These are phyloP conservation scores for Caradrina kadenii DNA, from an alignment of 2,888 invertebrate genomes.

Conservation along the genomic window DNA sequence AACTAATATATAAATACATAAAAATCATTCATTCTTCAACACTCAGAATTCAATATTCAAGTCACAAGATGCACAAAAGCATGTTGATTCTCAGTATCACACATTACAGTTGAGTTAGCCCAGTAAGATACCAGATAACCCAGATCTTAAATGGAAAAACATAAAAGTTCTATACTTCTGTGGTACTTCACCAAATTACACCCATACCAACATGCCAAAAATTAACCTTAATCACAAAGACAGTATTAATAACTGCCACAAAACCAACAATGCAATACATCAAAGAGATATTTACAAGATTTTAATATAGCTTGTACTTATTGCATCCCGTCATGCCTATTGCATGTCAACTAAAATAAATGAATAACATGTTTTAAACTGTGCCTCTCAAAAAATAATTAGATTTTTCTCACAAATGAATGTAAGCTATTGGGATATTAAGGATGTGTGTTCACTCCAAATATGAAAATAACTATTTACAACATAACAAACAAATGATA, in stretches of 20 bases:
- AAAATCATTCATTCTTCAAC: slow-evolving; percentile 59
- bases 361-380: slow-evolving; percentile 22
- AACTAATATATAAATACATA: slow-evolving; percentile 69
- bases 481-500: slow-evolving; percentile 31
- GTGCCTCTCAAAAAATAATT: neutral
- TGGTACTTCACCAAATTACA: slow-evolving; percentile 31
- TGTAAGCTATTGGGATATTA: neutral
- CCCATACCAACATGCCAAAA: slow-evolving; percentile 49
- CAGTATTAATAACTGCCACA: slow-evolving; percentile 46
- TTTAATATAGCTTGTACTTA: slow-evolving; percentile 23
- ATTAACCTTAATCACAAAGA: slow-evolving; percentile 57
- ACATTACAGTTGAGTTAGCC: slow-evolving; percentile 16
- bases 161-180: slow-evolving; percentile 43
- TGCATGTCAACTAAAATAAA: slow-evolving; percentile 11
- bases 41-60: slow-evolving; percentile 41
- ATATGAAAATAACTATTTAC: slow-evolving; percentile 44
- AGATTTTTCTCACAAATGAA: slow-evolving; percentile 1
- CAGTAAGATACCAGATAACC: slow-evolving; percentile 9
- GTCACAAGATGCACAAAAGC: slow-evolving; percentile 48
- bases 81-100: slow-evolving; percentile 26
- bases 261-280: slow-evolving; percentile 45
- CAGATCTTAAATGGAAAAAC: slow-evolving; percentile 22
- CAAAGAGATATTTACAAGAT: slow-evolving; percentile 70
- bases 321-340: slow-evolving; percentile 17
- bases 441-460: slow-evolving; percentile 14